phyloP scores from a whole-genome alignment of 37 sponge, comb jelly and placozoan genomes.

The Hexactinellida sp. region DNA sequence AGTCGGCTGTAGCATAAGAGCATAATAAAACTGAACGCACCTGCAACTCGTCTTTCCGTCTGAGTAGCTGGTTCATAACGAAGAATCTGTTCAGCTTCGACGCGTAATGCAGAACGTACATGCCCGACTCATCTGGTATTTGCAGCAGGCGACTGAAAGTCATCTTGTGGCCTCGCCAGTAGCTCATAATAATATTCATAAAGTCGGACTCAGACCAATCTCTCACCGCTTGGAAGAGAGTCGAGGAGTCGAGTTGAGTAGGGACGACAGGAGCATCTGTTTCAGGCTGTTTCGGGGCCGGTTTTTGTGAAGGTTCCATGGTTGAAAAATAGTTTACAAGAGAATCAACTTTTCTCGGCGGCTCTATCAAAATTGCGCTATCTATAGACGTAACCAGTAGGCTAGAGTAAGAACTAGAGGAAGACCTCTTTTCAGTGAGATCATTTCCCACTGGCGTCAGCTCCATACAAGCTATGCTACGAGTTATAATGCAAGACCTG shows the following conservation, averaged over 20 bases:
- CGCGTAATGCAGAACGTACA: background rate
- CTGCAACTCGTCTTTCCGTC: background rate
- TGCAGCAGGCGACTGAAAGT: slow-evolving; percentile 1
- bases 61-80: background rate
- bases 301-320: background rate
- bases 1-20: no score
- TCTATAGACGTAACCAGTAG: background rate
- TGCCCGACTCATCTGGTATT: background rate
- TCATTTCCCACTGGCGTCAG: background rate
- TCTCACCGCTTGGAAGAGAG: slow-evolving; percentile 12
- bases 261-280: background rate
- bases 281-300: background rate
- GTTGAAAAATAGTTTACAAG: background rate
- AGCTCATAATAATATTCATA: background rate
- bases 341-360: background rate
- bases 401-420: slow-evolving; percentile 13
- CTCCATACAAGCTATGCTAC: background rate
- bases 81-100: slow-evolving; percentile 11
- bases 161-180: background rate
- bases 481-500: background rate
- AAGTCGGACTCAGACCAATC: background rate
- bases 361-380: background rate
- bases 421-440: background rate
- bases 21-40: background rate
- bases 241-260: background rate